Evolutionary conservation across 2,113 vertebrate species (phyloP).

Genomic region (Azemiops feae): DNA sequence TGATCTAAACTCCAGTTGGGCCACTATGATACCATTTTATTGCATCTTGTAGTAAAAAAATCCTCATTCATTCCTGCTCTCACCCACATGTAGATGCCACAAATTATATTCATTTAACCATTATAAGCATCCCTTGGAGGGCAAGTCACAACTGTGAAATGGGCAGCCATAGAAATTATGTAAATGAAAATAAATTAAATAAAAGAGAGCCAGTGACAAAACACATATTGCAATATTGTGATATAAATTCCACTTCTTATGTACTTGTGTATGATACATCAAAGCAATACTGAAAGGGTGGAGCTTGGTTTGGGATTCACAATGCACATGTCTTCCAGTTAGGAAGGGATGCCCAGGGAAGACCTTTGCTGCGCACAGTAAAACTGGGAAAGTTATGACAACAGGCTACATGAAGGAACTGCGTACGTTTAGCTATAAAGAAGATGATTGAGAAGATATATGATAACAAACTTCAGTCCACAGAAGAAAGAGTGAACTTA

Average conservation of each 20-base stretch:
- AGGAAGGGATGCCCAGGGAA: neutral
- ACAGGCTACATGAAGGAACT: neutral
- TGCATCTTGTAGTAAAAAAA: neutral
- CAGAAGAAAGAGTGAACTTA: neutral
- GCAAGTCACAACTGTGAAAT: neutral
- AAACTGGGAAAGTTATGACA: neutral
- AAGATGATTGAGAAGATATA: neutral
- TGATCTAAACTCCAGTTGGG: neutral
- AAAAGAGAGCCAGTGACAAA: neutral
- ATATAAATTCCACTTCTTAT: neutral
- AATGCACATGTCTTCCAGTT: neutral
- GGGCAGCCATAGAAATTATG: neutral
- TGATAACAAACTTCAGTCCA: neutral
- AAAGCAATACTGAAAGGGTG: neutral
- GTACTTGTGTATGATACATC: neutral
- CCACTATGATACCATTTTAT: neutral
- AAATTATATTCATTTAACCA: neutral
- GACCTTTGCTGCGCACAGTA: neutral
- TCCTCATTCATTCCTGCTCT: neutral
- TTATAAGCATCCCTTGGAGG: neutral
- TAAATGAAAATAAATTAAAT: slow-evolving; percentile 18
- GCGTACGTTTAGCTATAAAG: neutral
- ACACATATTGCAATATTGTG: neutral
- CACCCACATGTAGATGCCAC: neutral
- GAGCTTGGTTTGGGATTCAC: neutral